These are phyloP conservation scores for Paradoxurus hermaphroditus DNA, from an alignment of 2,113 vertebrate species.

Conservation along the genomic window DNA sequence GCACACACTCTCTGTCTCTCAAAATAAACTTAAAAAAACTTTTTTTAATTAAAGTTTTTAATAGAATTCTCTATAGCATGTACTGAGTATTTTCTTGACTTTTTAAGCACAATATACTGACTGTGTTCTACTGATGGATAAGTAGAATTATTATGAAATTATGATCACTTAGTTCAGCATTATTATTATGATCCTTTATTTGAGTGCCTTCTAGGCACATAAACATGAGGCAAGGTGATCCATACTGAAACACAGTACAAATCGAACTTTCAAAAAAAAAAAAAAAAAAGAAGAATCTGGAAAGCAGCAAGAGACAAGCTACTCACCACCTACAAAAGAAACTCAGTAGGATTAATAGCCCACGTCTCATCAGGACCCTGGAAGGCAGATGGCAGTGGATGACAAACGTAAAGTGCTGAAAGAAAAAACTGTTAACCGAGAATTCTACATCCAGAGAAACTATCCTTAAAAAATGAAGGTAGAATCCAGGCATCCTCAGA, in stretches of 20 bases:
- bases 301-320: neutral
- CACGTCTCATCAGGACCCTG: neutral
- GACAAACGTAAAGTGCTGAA: neutral
- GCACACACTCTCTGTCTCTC: too few relatives aligned
- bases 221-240: neutral
- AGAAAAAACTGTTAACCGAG: neutral
- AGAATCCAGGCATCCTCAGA: neutral
- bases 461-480: neutral
- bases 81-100: neutral
- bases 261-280: neutral
- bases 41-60: neutral
- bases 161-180: neutral
- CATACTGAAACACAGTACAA: neutral
- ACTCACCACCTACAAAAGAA: neutral
- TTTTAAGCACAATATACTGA: neutral
- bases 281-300: neutral
- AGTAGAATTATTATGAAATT: slow-evolving; percentile 21
- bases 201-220: neutral
- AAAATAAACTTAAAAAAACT: too few relatives aligned
- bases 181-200: neutral
- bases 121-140: neutral
- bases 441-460: neutral
- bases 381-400: neutral
- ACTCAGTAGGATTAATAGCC: neutral
- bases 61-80: neutral